Percentiles rank a stretch among this genome's conserved stretches.
phyloP scores from a whole-genome alignment of 2,113 vertebrate species.

The Mesocricetus auratus region DNA sequence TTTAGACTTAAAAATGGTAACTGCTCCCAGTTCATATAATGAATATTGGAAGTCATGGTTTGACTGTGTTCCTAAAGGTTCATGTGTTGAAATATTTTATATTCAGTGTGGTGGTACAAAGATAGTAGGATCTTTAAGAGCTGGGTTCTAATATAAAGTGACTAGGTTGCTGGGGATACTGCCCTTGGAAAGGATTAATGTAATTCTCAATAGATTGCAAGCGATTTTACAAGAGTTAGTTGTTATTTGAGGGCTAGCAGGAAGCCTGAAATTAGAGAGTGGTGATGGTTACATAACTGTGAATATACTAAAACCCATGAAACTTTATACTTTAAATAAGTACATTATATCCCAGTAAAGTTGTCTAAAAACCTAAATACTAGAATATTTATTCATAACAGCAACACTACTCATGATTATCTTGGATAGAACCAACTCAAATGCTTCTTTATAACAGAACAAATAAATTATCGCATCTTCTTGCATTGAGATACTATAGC shows the following conservation, averaged over 20 bases:
- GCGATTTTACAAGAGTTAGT: not conserved
- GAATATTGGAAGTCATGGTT: not conserved
- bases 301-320: not conserved
- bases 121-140: not conserved
- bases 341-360: not conserved
- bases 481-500: not conserved
- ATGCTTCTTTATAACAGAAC: not conserved
- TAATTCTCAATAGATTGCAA: not conserved
- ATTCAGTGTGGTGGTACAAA: not conserved
- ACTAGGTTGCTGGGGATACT: not conserved
- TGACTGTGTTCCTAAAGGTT: conserved; percentile 85
- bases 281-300: not conserved
- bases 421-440: not conserved
- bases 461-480: not conserved
- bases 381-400: not conserved
- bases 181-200: not conserved
- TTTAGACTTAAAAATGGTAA: conserved; percentile 97
- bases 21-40: conserved; percentile 90
- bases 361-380: not conserved
- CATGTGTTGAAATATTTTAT: conserved; percentile 88
- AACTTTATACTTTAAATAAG: not conserved
- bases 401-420: not conserved
- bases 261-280: not conserved
- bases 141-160: not conserved
- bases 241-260: not conserved